Evolutionary conservation across 1,140 invertebrate species (phyloP).

Genomic region (Heliconius eleuchia): DNA sequence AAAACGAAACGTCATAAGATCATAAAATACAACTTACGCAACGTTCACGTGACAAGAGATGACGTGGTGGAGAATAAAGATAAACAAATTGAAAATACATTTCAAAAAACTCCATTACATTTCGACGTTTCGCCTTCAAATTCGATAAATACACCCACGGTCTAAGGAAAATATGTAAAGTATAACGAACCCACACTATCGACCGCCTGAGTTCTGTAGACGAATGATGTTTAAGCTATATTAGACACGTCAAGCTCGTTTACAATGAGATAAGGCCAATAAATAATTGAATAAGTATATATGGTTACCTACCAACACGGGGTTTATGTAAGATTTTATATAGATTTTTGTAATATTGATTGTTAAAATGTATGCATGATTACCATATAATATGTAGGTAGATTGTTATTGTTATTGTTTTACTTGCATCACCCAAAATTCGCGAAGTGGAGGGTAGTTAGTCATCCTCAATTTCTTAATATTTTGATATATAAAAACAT

Average conservation of each 20-base stretch:
- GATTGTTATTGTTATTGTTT: not conserved
- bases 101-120: constrained; percentile 21
- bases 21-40: constrained; percentile 35
- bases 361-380: not conserved
- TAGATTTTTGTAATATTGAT: constrained; percentile 5
- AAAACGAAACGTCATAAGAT: constrained; percentile 30
- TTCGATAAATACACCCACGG: constrained; percentile 24
- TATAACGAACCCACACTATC: constrained; percentile 20
- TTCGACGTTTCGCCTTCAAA: constrained; percentile 22
- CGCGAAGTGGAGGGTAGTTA: not conserved
- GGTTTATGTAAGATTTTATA: constrained; percentile 16
- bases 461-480: not conserved
- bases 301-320: constrained; percentile 8
- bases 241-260: constrained; percentile 20
- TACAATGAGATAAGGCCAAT: constrained; percentile 25
- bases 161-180: constrained; percentile 11
- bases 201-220: constrained; percentile 23
- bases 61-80: constrained; percentile 31
- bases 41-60: constrained; percentile 33
- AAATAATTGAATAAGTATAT: constrained; percentile 18
- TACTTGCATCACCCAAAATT: not conserved
- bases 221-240: constrained; percentile 16
- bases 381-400: not conserved
- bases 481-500: not conserved
- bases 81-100: constrained; percentile 28